Evolutionary conservation across 2,888 invertebrate genomes (phyloP), one percentile per base, ranked within the genome.

Genomic region (Nowickia ferox): DNA sequence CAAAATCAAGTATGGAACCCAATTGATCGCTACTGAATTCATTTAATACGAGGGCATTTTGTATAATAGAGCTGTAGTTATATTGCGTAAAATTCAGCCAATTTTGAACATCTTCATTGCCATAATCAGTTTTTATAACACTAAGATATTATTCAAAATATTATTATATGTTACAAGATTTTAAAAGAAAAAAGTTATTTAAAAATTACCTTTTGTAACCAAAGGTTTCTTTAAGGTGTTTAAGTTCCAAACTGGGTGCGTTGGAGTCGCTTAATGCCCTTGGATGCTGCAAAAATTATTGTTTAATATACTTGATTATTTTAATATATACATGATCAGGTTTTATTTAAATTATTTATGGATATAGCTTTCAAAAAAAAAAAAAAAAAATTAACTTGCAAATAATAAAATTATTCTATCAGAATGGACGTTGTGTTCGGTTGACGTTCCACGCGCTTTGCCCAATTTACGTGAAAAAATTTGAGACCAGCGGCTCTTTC

Each of bases 1-100:
- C 68, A 44, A 81, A 65, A 11, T 84, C 71, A 19, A 86, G 59
- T 10, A 86, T 30, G 10, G 71, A 68, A 2, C 22, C 38, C n/a
- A 86, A 82, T 68, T 76, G 46, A 6, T 51, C 15, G 22, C 66
- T 66, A 46, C 66, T 66, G 40, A 51, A 51, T 10, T 46, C 10
- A 2, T 13, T 4, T 40, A 15, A 48, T 0, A 59, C 9, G 8
- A 13, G 42, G 0, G 44, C 8, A 61, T 63, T 17, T 46, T 84
- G 81, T 46, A 84, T 53, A 2, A 81, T 22, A 2, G 68, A 77
- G 10, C 17, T 40, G 13, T 9, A 78, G 11, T 77, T 30, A 68
- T 66, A 75, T 61, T 53, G 38, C 1, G 22, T 68, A 10, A 38
- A 55, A 44, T 13, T 10, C 5, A 75, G 11, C 38, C 40, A 61